Conservation (phyloP, 2,888 invertebrate species). For the Melikaiella ostensackeni region DNA sequence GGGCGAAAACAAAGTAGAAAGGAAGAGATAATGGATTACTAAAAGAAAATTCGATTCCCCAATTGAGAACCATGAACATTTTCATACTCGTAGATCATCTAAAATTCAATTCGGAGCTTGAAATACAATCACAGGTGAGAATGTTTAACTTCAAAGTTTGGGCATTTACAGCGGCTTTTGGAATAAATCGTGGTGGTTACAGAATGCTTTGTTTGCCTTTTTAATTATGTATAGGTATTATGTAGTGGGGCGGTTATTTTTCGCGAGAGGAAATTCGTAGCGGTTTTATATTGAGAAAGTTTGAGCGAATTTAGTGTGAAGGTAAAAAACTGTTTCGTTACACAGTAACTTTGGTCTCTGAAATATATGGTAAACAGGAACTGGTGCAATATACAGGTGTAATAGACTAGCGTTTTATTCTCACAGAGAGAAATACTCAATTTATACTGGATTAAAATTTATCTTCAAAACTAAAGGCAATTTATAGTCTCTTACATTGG, state of each 20-base stretch:
- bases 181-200: not conserved
- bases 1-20: too few species aligned
- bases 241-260: not conserved
- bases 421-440: not conserved
- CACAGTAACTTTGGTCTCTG: not conserved
- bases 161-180: not conserved
- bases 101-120: not conserved
- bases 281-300: not conserved
- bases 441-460: not conserved
- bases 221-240: not conserved
- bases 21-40: too few species aligned
- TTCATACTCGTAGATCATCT: not conserved
- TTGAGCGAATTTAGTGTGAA: not conserved
- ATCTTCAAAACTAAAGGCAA: not conserved
- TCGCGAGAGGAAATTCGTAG: not conserved
- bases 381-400: not conserved
- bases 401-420: not conserved
- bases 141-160: not conserved
- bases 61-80: too few species aligned
- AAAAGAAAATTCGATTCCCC: too few species aligned
- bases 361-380: not conserved
- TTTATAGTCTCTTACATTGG: not conserved
- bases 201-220: not conserved
- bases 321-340: conserved; percentile 1
- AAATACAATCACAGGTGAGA: not conserved